Evolutionary conservation across 1,140 invertebrate species (phyloP), one percentile per base, ranked within the genome.

Genomic region (Neodiprion pinetum): DNA sequence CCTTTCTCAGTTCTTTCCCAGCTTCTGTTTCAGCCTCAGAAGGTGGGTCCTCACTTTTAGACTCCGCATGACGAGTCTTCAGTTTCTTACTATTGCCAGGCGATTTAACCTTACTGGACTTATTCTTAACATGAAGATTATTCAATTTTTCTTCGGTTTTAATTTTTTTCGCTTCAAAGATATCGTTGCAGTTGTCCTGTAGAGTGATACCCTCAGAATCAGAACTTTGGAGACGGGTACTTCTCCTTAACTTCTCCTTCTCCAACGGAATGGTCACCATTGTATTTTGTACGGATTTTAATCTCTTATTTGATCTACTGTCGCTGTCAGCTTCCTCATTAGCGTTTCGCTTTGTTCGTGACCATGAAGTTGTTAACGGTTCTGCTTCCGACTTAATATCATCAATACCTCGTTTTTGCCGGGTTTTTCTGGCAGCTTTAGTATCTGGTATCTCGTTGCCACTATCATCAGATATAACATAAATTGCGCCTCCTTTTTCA

Each of bases 211-310:
- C n/a, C 11, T 61, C 53, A 61, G 53, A 61, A 61, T 61, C 53
- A 14, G 53, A 61, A 17, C 53, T 61, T 17, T 61, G 53, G n/a
- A 14, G n/a, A 7, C 53, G 53, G n/a, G 53, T 17, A 17, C 53
- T 61, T 75, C 71, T 21, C 49, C 70, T 50, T 61, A 23, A 65
- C 17, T 67, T 10, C 50, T 67, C 61, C 23, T 48, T 67, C 61
- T 71, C 48, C 48, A 40, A 28, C 8, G 14, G 75, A 68, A 23
- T 75, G 47, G 69, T 77, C 76, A 40, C 74, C 75, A 50, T 77
- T 74, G 71, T 74, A 50, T 49, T 50, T 72, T 72, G 11, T 53
- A 17, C 9, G 53, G 48, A 17, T 72, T 53, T 53, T 9, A 61
- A 17, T 61, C n/a, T 61, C 0, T 69, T 75, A 47, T 67, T 72